A percentile compares a stretch with the other conserved stretches of the same genome.
phyloP scores from a whole-genome alignment of 2,888 invertebrate genomes.

The Dendrolimus pini region DNA sequence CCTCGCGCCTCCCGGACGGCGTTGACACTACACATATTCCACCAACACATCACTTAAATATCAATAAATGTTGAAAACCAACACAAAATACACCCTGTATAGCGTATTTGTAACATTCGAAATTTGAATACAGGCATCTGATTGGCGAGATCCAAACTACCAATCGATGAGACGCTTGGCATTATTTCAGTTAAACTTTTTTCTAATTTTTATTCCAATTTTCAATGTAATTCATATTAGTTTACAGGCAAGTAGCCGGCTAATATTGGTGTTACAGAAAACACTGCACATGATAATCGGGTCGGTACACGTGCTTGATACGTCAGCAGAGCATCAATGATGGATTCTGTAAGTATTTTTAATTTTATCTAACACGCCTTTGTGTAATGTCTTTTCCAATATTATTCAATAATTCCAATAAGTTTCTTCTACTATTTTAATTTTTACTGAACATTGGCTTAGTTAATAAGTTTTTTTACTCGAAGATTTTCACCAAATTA shows the following conservation, averaged over 20 bases:
- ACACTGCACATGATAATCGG: conserved; percentile 11
- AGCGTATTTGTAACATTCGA: conserved; percentile 13
- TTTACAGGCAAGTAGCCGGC: background rate
- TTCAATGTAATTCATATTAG: conserved; percentile 1
- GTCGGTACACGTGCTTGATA: conserved; percentile 51
- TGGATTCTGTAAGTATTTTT: conserved; percentile 47
- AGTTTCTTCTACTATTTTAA: no score
- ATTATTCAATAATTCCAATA: no score
- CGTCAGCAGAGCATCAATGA: conserved; percentile 45
- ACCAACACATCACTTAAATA: conserved; percentile 18
- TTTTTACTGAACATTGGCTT: no score
- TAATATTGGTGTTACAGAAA: background rate
- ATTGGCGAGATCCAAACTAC: conserved; percentile 3
- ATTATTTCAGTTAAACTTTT: no score
- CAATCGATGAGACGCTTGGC: background rate
- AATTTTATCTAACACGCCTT: conserved; percentile 1
- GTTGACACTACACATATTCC: conserved; percentile 20
- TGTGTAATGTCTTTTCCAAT: no score
- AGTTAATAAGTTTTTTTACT: no score
- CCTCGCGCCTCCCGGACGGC: conserved; percentile 60
- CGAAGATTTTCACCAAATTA: no score
- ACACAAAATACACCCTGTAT: conserved; percentile 5
- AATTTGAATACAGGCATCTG: conserved; percentile 8
- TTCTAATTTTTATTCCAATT: conserved; percentile 14
- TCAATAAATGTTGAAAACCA: conserved; percentile 8